Base-by-base conservation (phyloP, 2,113 vertebrate genomes). In the Cryptomyrus ogoouensis region DNA sequence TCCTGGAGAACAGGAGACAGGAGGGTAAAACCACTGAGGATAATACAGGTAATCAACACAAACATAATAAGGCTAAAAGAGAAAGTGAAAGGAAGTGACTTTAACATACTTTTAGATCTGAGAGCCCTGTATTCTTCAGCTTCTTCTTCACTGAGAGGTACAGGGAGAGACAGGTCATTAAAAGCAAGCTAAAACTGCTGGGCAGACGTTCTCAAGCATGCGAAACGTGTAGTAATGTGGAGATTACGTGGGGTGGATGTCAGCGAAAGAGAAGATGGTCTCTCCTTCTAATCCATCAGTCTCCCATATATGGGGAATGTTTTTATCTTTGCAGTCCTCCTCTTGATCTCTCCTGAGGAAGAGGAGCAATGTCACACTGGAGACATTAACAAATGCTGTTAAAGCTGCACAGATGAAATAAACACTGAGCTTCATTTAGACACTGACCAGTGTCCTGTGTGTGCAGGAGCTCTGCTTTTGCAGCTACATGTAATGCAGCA, bases 241-340 rank as follows among this genome's bases (percentile, higher is more conserved):
- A 86, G 50, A 87, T 91, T 94, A 94, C 94, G 91, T 92, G 90
- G 93, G 92, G 19, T 95, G 95, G 74, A 96, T 95, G 90, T 96
- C 95, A 0, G 92, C 91, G 92, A 95, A 95, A 42, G 96, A 96
- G 91, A 95, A 96, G 90, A 96, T 3, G 0, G 96, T 96, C 88
- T 91, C 90, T 66, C 93, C 94, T 1, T 96, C 95, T 35, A 93
- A 91, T 89, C 92, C 94, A 90, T 96, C 93, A 1, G 9, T 93
- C 83, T 95, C 94, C 31, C 90, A 90, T 42, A 35, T 58, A 0
- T 2, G 74, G 0, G 88, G 74, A 0, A 91, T 92, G 2, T 92
- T 93, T 49, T 83, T 70, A 4, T 88, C 56, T 46, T 93, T 93
- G 42, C 19, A 90, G 7, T 91, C 83, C 5, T 92, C 91, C 3